Base-by-base conservation (phyloP, 2,888 invertebrate species). In the Ennomos quercinarius region DNA sequence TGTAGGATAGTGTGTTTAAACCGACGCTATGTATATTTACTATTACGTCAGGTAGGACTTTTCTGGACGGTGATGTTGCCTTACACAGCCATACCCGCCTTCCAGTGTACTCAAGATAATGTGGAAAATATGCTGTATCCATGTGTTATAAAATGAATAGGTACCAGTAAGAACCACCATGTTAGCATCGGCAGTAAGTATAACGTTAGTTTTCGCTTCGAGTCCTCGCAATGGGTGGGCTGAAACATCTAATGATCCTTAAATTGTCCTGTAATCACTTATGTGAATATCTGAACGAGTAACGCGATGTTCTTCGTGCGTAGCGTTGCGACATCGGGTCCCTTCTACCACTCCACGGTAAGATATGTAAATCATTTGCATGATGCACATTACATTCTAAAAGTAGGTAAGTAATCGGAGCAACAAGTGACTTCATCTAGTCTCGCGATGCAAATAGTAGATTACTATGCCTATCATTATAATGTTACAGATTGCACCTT, bases 401-500 rank as follows among this genome's bases (percentile, higher is more conserved):
- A n/a, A n/a, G n/a, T n/a, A n/a, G n/a, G n/a, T 9, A 10, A 11
- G 47, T 52, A 57, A 57, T 44, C 52, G 51, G 51, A 47, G 47
- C 57, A 51, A 44, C 40, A 37, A 12, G 36, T 50, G 41, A 38
- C 41, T 57, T 27, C 37, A 46, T 37, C 27, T 27, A 27, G 2
- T 27, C 46, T 17, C 51, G 17, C 47, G 50, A 51, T 17, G 35
- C 37, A 13, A 42, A 43, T 44, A 34, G 35, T 27, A 40, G 44
- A 17, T 45, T 27, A n/a, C n/a, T n/a, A n/a, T n/a, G n/a, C n/a
- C n/a, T 9, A 42, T 12, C 40, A 13, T 34, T 12, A 9, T 47
- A 46, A 57, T 42, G 57, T 47, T 38, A 50, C 51, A 4, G 35
- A 27, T 2, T 27, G 3, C 27, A 6, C 6, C 0, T 27, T 27